phyloP scores from a whole-genome alignment of 2,797 vertebrate species.

The Paguma larvata region DNA sequence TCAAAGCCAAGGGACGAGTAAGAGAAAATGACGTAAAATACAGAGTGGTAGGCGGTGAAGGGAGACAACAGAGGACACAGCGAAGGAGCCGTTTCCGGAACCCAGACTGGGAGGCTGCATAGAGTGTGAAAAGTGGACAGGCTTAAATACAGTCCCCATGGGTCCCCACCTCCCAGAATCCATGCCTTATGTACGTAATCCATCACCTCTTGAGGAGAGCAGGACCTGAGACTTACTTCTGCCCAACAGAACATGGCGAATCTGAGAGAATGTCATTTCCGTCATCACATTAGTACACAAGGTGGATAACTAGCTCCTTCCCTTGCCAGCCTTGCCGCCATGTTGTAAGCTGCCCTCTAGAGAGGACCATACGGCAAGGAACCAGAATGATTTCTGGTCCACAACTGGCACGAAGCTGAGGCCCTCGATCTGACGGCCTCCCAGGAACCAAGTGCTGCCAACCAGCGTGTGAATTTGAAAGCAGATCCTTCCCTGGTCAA shows the following conservation, averaged over 20 bases:
- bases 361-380: no score
- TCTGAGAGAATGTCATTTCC: no score
- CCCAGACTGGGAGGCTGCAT: not conserved
- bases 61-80: not conserved
- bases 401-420: not conserved
- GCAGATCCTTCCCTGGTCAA: not conserved
- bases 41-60: no score
- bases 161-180: not conserved
- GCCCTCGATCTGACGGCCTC: not conserved
- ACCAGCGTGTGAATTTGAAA: not conserved
- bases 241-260: no score
- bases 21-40: not conserved
- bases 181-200: not conserved
- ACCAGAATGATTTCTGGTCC: not conserved
- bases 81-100: not conserved
- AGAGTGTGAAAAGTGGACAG: not conserved
- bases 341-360: no score
- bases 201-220: not conserved
- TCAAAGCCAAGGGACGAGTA: not conserved
- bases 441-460: not conserved
- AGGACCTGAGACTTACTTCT: not conserved
- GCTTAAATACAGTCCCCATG: not conserved
- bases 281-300: no score
- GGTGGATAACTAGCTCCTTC: no score
- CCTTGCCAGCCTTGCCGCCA: no score